Conservation (phyloP, 2,113 vertebrate genomes). For the Guaruba guarouba region DNA sequence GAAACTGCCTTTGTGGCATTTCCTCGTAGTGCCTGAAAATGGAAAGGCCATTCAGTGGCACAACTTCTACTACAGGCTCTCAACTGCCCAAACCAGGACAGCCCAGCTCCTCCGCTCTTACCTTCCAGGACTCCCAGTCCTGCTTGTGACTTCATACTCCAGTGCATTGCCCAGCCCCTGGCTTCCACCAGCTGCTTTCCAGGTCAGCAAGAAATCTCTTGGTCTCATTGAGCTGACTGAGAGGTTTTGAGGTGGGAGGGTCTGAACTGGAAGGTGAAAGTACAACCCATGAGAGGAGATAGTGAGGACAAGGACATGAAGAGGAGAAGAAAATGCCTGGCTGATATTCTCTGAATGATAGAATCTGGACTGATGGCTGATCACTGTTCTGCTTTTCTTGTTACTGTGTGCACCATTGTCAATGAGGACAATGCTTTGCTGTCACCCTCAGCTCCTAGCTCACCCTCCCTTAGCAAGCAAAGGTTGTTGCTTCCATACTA, state of each 20-base stretch:
- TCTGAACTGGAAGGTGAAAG: conserved; percentile 62
- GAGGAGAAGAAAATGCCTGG: background rate
- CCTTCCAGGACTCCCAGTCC: conserved; percentile 74
- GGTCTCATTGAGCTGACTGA: background rate
- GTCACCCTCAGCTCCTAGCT: background rate
- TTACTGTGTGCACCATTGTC: background rate
- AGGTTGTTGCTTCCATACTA: background rate
- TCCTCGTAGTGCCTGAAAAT: background rate
- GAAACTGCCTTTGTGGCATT: background rate
- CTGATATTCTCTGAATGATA: background rate
- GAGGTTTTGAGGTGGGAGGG: conserved; percentile 53
- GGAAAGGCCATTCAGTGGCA: background rate
- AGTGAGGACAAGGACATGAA: background rate
- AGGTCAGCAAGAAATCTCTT: conserved; percentile 58
- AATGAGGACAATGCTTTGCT: background rate
- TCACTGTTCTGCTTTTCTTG: background rate
- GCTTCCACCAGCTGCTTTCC: conserved; percentile 20
- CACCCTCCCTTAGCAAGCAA: background rate
- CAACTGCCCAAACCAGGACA: background rate
- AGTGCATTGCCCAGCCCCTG: background rate
- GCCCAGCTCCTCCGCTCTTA: background rate
- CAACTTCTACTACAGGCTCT: background rate
- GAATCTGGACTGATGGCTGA: background rate
- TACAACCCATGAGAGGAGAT: background rate
- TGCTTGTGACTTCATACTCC: background rate